Evolutionary conservation across 2,113 vertebrate species (phyloP), one percentile per base, ranked within the genome.

Genomic region (Phodopus roborovskii): DNA sequence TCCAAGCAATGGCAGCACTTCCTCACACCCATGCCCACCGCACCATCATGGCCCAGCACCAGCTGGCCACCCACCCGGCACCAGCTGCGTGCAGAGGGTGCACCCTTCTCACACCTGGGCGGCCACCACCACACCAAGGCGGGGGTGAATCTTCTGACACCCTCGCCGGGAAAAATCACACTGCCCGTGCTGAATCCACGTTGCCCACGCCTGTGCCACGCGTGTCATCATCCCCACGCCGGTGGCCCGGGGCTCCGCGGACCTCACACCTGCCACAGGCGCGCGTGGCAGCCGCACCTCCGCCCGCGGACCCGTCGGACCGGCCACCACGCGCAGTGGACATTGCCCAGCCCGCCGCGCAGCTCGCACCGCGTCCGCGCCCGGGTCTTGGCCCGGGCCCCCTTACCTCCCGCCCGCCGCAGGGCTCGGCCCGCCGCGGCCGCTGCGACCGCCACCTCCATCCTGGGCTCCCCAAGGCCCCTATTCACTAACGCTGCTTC

Each of bases 401-500:
- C 58, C 96, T 94, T 95, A 96, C 97, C 97, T 97, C 96, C 94
- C 60, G 93, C 94, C 88, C 95, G 90, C 91, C 91, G 95, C 90
- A 94, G 94, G 93, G 87, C 95, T 94, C 89, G 94, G 94, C 95
- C 95, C 28, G 94, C 97, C 98, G 93, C 96, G 78, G 88, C 97
- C 90, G 87, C 97, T 50, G 95, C 81, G 86, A 88, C 97, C 97
- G 82, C 97, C 95, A 73, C 97, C 98, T 98, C 98, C 98, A 98
- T 98, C 95, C 98, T 97, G 98, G 98, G 98, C 97, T 97, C 97
- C 95, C 82, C 96, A 96, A 98, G 97, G 98, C 97, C 98, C 98
- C 98, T 95, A 97, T 98, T 98, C 98, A 97, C 97, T 92, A 97
- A 97, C 95, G 81, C 98, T 97, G 98, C 98, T 98, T 98, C 98